Evolutionary conservation across 2,888 invertebrate genomes (phyloP).

Genomic region (Monochamus alternatus): DNA sequence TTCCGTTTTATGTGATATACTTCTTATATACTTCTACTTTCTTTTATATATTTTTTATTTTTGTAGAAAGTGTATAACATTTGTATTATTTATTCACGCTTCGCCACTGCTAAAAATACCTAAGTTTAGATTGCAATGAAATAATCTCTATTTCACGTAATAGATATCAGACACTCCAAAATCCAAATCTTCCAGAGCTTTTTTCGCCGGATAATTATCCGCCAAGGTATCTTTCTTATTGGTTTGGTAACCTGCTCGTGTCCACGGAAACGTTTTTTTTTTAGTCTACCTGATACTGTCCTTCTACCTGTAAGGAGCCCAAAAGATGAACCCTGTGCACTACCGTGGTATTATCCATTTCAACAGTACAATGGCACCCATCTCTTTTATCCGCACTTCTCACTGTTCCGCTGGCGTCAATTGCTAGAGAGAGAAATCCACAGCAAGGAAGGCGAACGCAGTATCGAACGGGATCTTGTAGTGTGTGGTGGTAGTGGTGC

Average conservation of each 20-base stretch:
- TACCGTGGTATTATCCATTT: constrained; percentile 31
- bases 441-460: constrained; percentile 45
- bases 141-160: too few relatives aligned
- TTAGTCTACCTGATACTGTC: constrained; percentile 25
- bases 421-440: constrained; percentile 36
- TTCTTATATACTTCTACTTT: too few relatives aligned
- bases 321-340: constrained; percentile 27
- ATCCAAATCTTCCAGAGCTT: too few relatives aligned
- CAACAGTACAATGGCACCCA: constrained; percentile 26
- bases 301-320: constrained; percentile 20
- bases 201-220: too few relatives aligned
- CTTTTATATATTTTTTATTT: too few relatives aligned
- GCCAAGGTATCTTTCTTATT: too few relatives aligned
- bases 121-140: too few relatives aligned
- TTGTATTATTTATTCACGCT: too few relatives aligned
- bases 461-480: constrained; percentile 55
- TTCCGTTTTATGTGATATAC: too few relatives aligned
- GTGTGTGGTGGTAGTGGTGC: constrained; percentile 38
- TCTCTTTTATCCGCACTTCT: constrained; percentile 34
- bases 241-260: constrained; percentile 20
- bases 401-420: constrained; percentile 29
- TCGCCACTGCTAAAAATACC: too few relatives aligned
- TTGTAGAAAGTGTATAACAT: too few relatives aligned
- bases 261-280: constrained; percentile 12
- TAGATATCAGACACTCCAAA: too few relatives aligned